Conservation (phyloP, 2,113 vertebrate species). For the Sialia sialis region DNA sequence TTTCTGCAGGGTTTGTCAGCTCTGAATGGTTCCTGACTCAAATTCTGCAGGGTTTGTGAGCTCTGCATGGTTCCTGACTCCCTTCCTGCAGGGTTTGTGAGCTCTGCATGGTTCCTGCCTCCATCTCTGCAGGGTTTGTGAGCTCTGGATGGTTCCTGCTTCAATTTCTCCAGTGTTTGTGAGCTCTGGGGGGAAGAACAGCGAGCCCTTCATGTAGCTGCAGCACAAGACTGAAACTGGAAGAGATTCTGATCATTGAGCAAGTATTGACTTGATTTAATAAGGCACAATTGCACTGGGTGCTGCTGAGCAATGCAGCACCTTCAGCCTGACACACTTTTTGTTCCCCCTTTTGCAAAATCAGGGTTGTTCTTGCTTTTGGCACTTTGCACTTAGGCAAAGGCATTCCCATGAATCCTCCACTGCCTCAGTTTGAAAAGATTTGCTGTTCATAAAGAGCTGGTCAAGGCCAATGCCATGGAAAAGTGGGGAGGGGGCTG, state of each 20-base stretch:
- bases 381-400: background rate
- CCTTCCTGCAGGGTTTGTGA: no score
- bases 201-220: background rate
- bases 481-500: background rate
- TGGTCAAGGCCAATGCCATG: background rate
- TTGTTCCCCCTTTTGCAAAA: background rate
- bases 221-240: background rate
- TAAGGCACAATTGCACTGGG: background rate
- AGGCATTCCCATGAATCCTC: background rate
- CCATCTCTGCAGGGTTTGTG: background rate
- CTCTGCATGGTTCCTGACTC: no score
- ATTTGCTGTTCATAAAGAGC: background rate
- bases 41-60: no score
- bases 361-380: background rate
- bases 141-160: background rate
- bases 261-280: slow-evolving; percentile 41
- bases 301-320: background rate
- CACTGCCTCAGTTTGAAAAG: background rate
- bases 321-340: background rate
- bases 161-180: background rate
- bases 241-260: slow-evolving; percentile 24
- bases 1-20: no score
- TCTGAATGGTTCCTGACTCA: no score
- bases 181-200: background rate
- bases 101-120: background rate